Conservation (phyloP, 2,888 invertebrate species). For the Tinea pellionella region DNA sequence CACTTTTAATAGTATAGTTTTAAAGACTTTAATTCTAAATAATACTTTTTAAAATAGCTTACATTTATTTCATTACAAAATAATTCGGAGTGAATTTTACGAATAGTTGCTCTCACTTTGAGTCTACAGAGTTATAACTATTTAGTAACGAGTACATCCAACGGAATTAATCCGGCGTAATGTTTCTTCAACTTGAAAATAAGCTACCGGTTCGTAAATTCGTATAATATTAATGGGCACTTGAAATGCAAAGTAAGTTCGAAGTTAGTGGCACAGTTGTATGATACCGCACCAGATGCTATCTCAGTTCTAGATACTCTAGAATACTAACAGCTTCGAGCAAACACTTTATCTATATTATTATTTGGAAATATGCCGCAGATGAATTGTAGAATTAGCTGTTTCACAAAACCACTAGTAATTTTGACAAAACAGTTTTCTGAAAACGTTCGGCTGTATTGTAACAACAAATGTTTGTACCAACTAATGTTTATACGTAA, state of each 20-base stretch:
- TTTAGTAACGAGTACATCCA: not conserved
- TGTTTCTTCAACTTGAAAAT: not conserved
- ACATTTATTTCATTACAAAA: not conserved
- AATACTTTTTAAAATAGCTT: no score
- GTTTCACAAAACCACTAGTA: no score
- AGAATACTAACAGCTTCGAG: not conserved
- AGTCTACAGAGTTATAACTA: not conserved
- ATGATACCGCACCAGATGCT: constrained; percentile 2
- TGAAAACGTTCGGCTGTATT: no score
- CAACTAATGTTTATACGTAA: no score
- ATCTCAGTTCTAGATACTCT: not conserved
- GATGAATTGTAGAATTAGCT: no score
- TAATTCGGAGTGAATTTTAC: not conserved
- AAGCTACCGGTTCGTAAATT: constrained; percentile 5
- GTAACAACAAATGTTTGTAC: no score
- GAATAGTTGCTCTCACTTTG: not conserved
- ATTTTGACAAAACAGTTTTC: no score
- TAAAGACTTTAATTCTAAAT: no score
- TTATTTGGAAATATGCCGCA: no score
- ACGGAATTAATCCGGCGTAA: not conserved
- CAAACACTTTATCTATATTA: no score
- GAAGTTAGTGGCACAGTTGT: constrained; percentile 4
- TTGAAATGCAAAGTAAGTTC: constrained; percentile 1
- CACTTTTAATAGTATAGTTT: no score
- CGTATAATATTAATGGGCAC: constrained; percentile 3